These are phyloP conservation scores for Conus ventricosus DNA, from an alignment of 1,140 invertebrate genomes.

Conservation along the genomic window DNA sequence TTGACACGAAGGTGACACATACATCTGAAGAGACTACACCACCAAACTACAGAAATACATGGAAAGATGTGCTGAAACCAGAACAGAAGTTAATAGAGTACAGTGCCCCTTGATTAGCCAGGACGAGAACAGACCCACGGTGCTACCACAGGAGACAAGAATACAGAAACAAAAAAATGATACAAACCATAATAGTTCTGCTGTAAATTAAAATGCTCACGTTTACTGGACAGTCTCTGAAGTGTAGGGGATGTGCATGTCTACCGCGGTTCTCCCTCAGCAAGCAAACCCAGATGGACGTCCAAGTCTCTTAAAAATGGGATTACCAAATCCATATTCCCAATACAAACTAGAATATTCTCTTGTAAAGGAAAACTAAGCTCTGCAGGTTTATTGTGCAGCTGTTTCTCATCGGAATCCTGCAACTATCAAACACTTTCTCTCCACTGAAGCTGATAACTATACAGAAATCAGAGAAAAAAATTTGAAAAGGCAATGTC, in stretches of 20 bases:
- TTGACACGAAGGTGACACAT: too few species aligned
- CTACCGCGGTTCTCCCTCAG: background rate
- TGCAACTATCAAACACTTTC: too few species aligned
- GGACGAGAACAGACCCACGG: background rate
- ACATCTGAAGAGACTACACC: background rate
- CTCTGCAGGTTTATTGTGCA: too few species aligned
- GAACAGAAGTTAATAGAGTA: background rate
- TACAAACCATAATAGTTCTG: constrained; percentile 35
- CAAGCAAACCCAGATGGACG: background rate
- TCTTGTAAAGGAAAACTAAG: too few species aligned
- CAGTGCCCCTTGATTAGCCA: background rate
- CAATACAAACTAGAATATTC: too few species aligned
- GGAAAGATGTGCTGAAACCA: background rate
- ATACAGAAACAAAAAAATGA: background rate
- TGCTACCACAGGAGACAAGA: background rate
- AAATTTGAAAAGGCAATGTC: too few species aligned
- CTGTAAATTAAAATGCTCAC: constrained; percentile 29
- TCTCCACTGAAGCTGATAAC: too few species aligned
- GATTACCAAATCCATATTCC: too few species aligned
- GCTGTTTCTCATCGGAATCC: too few species aligned
- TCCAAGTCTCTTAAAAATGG: background rate
- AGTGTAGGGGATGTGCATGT: background rate
- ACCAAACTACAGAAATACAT: background rate
- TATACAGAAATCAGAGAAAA: too few species aligned
- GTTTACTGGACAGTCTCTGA: background rate